phyloP scores from a whole-genome alignment of 35 echinoderm and acorn worm species.

The Ophiothrix spiculata region DNA sequence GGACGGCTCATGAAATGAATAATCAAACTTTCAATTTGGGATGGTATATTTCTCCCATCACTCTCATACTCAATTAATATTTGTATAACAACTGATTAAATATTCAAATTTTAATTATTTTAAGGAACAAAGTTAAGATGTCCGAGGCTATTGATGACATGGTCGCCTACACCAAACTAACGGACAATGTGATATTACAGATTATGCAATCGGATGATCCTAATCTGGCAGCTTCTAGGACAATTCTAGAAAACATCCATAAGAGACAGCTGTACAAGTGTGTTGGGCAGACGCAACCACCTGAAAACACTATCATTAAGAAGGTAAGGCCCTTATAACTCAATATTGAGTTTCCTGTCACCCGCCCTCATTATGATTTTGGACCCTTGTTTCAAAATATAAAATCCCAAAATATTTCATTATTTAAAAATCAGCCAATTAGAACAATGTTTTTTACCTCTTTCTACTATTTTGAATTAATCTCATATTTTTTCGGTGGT shows the following conservation, averaged over 20 bases:
- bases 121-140: slow-evolving; percentile 53
- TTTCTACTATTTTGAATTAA: no score
- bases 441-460: no score
- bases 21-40: no score
- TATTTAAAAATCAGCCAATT: no score
- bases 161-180: slow-evolving; percentile 78
- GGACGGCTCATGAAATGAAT: background rate
- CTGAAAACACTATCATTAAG: slow-evolving; percentile 9
- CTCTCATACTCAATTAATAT: background rate
- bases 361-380: no score
- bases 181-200: slow-evolving; percentile 55
- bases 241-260: slow-evolving; percentile 57
- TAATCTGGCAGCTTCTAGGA: slow-evolving; percentile 37
- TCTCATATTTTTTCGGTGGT: no score
- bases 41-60: no score
- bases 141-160: slow-evolving; percentile 92
- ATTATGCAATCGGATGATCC: slow-evolving; percentile 47
- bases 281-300: slow-evolving; percentile 72
- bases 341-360: no score
- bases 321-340: background rate
- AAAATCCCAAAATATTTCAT: no score
- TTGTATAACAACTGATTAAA: background rate
- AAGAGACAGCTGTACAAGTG: slow-evolving; percentile 76
- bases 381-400: no score
- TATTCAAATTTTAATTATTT: background rate